These are phyloP conservation scores for Panthera leo DNA, from an alignment of 2,113 vertebrate genomes.

Conservation along the genomic window DNA sequence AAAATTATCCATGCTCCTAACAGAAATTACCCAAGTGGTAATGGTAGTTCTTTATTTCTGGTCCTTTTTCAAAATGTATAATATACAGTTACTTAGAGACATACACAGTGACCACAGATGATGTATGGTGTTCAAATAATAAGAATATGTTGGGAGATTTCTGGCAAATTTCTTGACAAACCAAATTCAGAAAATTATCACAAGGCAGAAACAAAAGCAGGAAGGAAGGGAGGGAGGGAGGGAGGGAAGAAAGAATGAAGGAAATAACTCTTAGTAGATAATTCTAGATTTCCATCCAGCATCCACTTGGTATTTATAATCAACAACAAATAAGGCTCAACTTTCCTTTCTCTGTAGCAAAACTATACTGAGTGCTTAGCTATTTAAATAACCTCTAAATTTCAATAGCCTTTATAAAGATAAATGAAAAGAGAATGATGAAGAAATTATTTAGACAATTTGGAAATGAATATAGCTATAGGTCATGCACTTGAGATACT, in stretches of 20 bases:
- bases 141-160: background rate
- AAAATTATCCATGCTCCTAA: background rate
- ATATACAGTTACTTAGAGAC: background rate
- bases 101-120: background rate
- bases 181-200: background rate
- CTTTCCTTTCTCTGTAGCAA: slow-evolving; percentile 29
- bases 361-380: background rate
- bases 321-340: background rate
- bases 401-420: background rate
- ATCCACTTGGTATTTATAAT: background rate
- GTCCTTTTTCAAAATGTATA: background rate
- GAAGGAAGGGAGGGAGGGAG: too few relatives aligned
- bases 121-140: background rate
- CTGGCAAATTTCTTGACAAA: background rate
- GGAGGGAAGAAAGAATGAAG: background rate
- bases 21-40: background rate
- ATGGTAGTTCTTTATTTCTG: background rate
- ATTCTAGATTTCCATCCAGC: background rate
- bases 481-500: background rate
- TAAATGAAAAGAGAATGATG: background rate
- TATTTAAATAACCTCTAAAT: background rate
- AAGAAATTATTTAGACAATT: background rate
- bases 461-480: background rate
- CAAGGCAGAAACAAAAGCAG: background rate
- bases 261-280: background rate